Conservation (phyloP, 2,113 vertebrate species). For the Paralichthys olivaceus region DNA sequence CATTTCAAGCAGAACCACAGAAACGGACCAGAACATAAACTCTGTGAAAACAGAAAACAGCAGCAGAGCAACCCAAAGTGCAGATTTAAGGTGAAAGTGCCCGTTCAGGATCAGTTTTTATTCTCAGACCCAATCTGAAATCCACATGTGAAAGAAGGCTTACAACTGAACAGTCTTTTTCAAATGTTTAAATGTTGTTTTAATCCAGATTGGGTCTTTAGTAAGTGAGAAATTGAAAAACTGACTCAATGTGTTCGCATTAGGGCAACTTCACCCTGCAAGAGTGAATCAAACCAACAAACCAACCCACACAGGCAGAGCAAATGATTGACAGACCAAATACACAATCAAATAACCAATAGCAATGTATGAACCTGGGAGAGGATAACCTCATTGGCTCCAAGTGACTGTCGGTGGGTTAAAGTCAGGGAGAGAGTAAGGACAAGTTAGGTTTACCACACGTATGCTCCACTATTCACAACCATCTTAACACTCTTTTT, state of each 20-base stretch:
- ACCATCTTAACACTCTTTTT: not conserved
- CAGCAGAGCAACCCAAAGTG: slow-evolving; percentile 42
- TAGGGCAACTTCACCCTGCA: slow-evolving; percentile 37
- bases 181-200: not conserved
- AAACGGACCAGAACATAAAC: slow-evolving; percentile 35
- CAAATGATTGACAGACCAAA: slow-evolving; percentile 51
- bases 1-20: slow-evolving; percentile 5
- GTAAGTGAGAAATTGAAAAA: not conserved
- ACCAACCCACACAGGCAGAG: slow-evolving; percentile 34
- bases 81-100: slow-evolving; percentile 41
- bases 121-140: slow-evolving; percentile 36
- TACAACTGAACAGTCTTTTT: not conserved
- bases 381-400: slow-evolving; percentile 53
- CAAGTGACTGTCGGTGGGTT: slow-evolving; percentile 54
- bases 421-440: slow-evolving; percentile 45
- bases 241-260: slow-evolving; percentile 13
- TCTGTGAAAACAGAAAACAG: slow-evolving; percentile 35
- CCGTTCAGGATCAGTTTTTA: slow-evolving; percentile 44
- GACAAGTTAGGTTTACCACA: slow-evolving; percentile 52
- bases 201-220: slow-evolving; percentile 32
- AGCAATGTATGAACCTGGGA: slow-evolving; percentile 64
- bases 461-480: not conserved
- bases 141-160: not conserved
- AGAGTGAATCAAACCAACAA: slow-evolving; percentile 44
- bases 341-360: slow-evolving; percentile 52